Evolutionary conservation across 2,888 invertebrate species (phyloP).

Genomic region (Cacoxenus indagator): DNA sequence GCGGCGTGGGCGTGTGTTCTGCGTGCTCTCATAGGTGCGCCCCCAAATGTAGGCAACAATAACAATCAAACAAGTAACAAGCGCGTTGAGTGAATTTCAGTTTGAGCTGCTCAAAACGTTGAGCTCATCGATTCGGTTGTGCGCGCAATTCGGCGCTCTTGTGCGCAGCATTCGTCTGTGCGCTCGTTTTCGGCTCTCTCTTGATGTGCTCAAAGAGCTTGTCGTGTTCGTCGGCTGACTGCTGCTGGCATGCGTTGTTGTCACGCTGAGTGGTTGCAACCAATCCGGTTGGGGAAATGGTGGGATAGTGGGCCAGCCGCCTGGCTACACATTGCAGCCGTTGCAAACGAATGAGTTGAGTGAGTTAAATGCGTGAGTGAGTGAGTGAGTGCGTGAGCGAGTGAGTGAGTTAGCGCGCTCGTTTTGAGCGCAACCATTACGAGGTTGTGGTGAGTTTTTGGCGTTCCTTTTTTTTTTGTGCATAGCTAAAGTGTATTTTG

Average conservation of each 20-base stretch:
- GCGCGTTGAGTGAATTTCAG: background rate
- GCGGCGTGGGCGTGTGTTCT: conserved; percentile 14
- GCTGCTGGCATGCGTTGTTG: background rate
- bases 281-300: background rate
- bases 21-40: conserved; percentile 27
- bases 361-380: too few relatives aligned
- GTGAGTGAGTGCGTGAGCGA: too few relatives aligned
- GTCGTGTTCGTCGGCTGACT: background rate
- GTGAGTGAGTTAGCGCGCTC: background rate
- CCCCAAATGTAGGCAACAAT: conserved; percentile 50
- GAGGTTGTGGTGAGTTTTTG: background rate
- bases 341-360: too few relatives aligned
- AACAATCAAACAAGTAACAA: conserved; percentile 22
- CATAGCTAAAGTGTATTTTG: conserved; percentile 29
- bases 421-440: background rate
- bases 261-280: background rate
- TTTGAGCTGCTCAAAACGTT: background rate
- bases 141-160: background rate
- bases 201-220: background rate
- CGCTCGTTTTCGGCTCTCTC: background rate
- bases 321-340: background rate
- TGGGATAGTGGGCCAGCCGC: background rate
- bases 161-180: background rate
- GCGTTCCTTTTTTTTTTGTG: background rate
- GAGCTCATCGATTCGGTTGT: background rate